Percentiles rank a stretch among this genome's conserved stretches.
These are phyloP conservation scores for Nycteola revayana DNA, from an alignment of 2,888 invertebrate genomes.

Conservation along the genomic window DNA sequence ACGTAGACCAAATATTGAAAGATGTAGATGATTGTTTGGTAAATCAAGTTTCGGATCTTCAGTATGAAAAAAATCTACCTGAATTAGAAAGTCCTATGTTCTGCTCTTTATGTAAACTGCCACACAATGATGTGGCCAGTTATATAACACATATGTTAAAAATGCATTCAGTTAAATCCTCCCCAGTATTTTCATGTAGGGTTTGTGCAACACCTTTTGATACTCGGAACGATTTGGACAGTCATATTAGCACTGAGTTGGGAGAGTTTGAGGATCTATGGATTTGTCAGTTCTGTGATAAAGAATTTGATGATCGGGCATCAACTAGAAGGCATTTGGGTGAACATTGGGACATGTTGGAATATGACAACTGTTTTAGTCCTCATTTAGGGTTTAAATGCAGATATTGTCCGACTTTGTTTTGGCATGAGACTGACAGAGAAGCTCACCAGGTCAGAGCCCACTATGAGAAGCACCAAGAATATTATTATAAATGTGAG, in stretches of 20 bases:
- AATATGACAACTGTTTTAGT: slow-evolving; percentile 70
- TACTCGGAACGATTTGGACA: slow-evolving; percentile 50
- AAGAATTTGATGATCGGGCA: slow-evolving; percentile 66
- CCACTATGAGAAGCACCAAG: slow-evolving; percentile 56
- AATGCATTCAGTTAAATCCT: slow-evolving; percentile 59
- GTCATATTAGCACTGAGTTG: slow-evolving; percentile 54
- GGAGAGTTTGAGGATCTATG: slow-evolving; percentile 69
- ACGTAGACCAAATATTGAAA: slow-evolving; percentile 47
- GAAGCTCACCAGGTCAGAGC: slow-evolving; percentile 65
- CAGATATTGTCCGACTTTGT: slow-evolving; percentile 67
- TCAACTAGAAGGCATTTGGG: slow-evolving; percentile 57
- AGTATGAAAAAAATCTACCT: slow-evolving; percentile 45
- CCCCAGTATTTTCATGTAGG: slow-evolving; percentile 62
- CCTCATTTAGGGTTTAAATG: slow-evolving; percentile 77
- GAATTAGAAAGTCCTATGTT: slow-evolving; percentile 42
- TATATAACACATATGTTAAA: slow-evolving; percentile 61
- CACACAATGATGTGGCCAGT: slow-evolving; percentile 38
- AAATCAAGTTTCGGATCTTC: slow-evolving; percentile 51
- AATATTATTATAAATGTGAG: slow-evolving; percentile 67
- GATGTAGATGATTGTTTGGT: slow-evolving; percentile 51
- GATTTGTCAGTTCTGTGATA: slow-evolving; percentile 78
- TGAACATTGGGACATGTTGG: slow-evolving; percentile 57
- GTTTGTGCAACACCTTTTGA: slow-evolving; percentile 67
- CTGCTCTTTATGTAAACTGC: slow-evolving; percentile 59
- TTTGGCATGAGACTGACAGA: slow-evolving; percentile 77